Evolutionary conservation across 2,797 vertebrate species (phyloP), one percentile per base, ranked within the genome.

Genomic region (Hoplostethus atlanticus): DNA sequence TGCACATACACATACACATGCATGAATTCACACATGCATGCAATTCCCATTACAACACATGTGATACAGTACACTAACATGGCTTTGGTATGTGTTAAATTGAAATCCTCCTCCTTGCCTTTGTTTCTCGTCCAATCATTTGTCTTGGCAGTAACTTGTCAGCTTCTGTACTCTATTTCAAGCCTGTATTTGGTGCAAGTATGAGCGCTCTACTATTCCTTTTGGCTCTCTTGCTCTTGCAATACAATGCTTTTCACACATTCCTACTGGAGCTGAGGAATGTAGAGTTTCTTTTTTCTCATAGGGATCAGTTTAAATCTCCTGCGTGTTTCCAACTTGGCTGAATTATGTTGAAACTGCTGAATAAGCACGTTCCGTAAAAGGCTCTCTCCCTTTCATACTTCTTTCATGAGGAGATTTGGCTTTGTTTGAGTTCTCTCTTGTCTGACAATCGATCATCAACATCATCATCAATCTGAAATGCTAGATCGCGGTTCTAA

Each of bases 351-450:
- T 28, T 58, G 17, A 65, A 50, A 73, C 63, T 38, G 30, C 5
- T 10, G 9, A 55, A 68, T 46, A 21, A 21, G 21, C 2, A 42
- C 63, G 44, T 69, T 73, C 50, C 68, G 15, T 34, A 6, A 21
- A 5, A 64, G 34, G 30, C 50, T 72, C 38, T 6, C 16, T 64
- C 31, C 44, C 61, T 56, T 15, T 62, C 67, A 61, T 66, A 64
- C 60, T 63, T 73, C 10, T 79, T 78, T 80, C 28, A 82, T 51
- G 30, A 77, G 67, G 61, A 63, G 48, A 42, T 66, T 53, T 66
- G 54, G 15, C 50, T 44, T 40, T 68, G 54, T 59, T 5, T 51
- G 55, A 53, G 36, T 54, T 64, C 5, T 47, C 15, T 31, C 48
- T 17, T 57, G 38, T 57, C 44, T 68, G 59, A 51, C 3, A 3